Evolutionary conservation across 2,113 vertebrate species (phyloP), one percentile per base, ranked within the genome.

Genomic region (Corythaixoides concolor): DNA sequence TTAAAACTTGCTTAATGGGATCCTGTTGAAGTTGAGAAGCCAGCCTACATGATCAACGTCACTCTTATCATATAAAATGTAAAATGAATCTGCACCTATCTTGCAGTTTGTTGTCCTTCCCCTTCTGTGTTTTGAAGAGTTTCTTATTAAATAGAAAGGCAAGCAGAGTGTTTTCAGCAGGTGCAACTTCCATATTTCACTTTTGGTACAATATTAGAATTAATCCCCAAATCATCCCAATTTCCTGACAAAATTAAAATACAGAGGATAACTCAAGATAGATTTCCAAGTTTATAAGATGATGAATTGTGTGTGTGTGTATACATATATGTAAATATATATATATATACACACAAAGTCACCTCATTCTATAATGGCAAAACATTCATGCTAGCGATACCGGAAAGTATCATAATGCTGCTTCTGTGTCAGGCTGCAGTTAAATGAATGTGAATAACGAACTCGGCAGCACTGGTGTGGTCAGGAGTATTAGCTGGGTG

Each of bases 381-480:
- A 68, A 14, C 19, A 8, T 28, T 90, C 1, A 0, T 32, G 15
- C 52, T 62, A 30, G 21, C 55, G 60, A 20, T 22, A 8, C 12
- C 8, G 8, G 37, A 10, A 53, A 11, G 22, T 5, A 2, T 20
- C 4, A 1, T 8, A 39, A 6, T 39, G 58, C 58, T 58, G n/a
- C 33, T 32, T 74, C 5, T 63, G 35, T 21, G 39, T 19, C 52
- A 24, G 28, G 45, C 47, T 78, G 30, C 50, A 12, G 30, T 14
- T n/a, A 18, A 22, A 15, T 32, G 74, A 4, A 19, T 37, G 43
- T 26, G 30, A 55, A 15, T 11, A 9, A 8, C 12, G 52, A 60
- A 14, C 6, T n/a, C 18, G n/a, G 37, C 1, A 0, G 26, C 74
- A 18, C 43, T 60, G 37, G 23, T 0, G 1, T 19, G 41, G 19